Base-by-base conservation (phyloP, 2,888 invertebrate species). In the Rhamphomyia laevipes region DNA sequence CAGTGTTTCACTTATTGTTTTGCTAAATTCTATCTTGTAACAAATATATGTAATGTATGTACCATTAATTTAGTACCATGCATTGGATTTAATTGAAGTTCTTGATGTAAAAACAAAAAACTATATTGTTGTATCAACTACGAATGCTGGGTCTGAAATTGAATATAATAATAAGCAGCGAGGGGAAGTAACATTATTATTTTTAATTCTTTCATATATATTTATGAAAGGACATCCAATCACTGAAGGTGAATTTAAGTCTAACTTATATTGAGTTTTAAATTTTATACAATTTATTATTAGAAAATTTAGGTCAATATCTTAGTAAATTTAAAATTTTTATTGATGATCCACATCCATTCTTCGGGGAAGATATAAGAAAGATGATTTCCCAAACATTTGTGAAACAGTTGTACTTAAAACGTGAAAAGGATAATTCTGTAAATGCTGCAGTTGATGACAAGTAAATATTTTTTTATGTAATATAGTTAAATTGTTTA, bases 351-450 rank as follows among this genome's bases (percentile, higher is more conserved):
- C 48, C 52, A 1, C 61, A 62, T 46, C 33, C 54, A 1, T 61
- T 51, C 50, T 62, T 62, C 50, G 60, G 60, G 0, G 12, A 52
- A 16, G 58, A 60, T 52, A 18, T 61, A 7, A 62, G 57, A 40
- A 62, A 62, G 43, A 51, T 60, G 10, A 53, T 63, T n/a, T 58
- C 58, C 0, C 62, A 63, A 3, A 60, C 59, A 11, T 61, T 61
- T 50, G 58, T 59, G 5, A 63, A 60, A 46, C 61, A 63, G 51
- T 52, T 61, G 7, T 63, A 62, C 47, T 51, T 62, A 30, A 61
- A 58, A 46, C 57, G 57, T 23, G 56, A 55, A 12, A 62, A 63
- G 47, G 56, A 56, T 6, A 54, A 53, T 23, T 52, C 57, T 1
- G 58, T 58, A 40, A 40, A n/a, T n/a, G n/a, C 56, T n/a, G 54